phyloP scores from a whole-genome alignment of 1,140 invertebrate species.

The Aplysia californica region DNA sequence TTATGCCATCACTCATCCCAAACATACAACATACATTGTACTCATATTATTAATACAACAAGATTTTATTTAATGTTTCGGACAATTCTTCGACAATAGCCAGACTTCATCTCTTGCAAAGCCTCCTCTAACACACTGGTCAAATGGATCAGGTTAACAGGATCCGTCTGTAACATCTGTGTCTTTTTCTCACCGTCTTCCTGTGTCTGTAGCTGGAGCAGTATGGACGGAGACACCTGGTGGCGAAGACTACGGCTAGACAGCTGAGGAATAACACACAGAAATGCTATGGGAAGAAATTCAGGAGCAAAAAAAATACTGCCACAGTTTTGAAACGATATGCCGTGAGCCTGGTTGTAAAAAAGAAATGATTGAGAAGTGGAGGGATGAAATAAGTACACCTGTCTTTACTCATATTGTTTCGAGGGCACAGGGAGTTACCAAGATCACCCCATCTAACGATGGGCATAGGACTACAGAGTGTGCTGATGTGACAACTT shows the following conservation, averaged over 20 bases:
- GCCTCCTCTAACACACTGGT: constrained; percentile 74
- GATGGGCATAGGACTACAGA: no score
- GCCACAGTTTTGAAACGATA: background rate
- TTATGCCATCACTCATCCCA: no score
- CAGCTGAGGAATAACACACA: constrained; percentile 65
- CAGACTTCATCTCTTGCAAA: constrained; percentile 72
- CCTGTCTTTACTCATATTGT: background rate
- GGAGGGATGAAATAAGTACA: background rate
- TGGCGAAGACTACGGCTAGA: constrained; percentile 72
- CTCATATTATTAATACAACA: no score
- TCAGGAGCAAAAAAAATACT: background rate
- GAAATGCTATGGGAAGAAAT: background rate
- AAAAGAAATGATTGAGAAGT: background rate
- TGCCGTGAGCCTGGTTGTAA: background rate
- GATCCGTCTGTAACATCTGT: constrained; percentile 74
- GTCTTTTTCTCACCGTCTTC: constrained; percentile 60
- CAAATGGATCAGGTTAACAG: constrained; percentile 74
- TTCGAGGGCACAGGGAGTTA: background rate
- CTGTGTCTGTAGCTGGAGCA: constrained; percentile 71
- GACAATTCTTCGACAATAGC: constrained; percentile 65
- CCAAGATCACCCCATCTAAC: no score
- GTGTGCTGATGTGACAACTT: no score
- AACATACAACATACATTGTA: no score
- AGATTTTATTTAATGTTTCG: constrained; percentile 63
- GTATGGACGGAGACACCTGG: constrained; percentile 72